Percentiles rank a stretch among this genome's conserved stretches.
Evolutionary conservation across 2,797 vertebrate species (phyloP).

Genomic region (Crocidura indochinensis): DNA sequence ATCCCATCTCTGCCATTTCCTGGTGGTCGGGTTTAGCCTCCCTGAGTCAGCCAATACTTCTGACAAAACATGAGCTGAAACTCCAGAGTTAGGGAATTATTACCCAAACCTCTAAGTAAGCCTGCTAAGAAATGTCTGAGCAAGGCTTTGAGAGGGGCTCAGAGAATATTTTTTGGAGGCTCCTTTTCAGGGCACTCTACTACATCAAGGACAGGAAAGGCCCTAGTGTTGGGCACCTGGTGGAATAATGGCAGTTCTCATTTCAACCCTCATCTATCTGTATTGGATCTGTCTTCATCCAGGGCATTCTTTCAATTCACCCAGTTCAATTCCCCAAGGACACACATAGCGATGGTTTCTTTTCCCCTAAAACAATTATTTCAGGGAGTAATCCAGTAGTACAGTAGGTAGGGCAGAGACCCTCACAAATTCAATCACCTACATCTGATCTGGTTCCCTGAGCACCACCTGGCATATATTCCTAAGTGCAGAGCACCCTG

Average conservation of each 20-base stretch:
- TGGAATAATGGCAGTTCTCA: no score
- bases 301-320: neutral
- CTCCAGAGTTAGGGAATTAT: neutral
- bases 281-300: neutral
- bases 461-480: no score
- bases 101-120: neutral
- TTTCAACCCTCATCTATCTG: neutral
- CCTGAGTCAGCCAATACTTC: neutral
- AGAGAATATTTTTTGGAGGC: neutral
- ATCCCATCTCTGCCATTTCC: neutral
- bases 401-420: no score
- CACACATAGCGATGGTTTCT: neutral
- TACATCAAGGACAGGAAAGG: neutral
- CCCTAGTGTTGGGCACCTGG: no score
- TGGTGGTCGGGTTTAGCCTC: neutral
- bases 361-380: neutral
- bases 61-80: no score
- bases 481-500: no score
- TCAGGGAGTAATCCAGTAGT: no score
- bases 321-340: slow-evolving; percentile 17
- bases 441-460: no score
- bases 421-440: no score
- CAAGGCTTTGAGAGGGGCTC: neutral
- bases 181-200: neutral
- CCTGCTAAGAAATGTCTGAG: neutral